Base-by-base conservation (phyloP, 2,113 vertebrate genomes). In the Pomatorhinus ruficollis region DNA sequence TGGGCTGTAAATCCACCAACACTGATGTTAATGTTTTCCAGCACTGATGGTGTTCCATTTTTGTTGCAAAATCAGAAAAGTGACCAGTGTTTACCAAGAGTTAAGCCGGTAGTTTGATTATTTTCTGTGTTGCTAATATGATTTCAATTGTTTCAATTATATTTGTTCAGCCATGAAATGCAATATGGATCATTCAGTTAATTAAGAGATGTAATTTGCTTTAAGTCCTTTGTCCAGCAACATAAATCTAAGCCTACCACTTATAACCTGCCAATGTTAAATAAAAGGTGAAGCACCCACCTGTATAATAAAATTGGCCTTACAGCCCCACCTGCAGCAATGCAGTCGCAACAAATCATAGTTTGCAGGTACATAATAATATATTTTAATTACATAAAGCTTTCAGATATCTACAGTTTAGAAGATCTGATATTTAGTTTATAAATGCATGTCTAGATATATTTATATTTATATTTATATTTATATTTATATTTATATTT, bases 131-230 rank as follows among this genome's bases (percentile, higher is more conserved):
- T 57, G 57, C 18, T 87, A 90, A 71, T 74, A 49, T 56, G 56
- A 68, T 87, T 95, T 82, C 77, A 60, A 3, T 93, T 95, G 81
- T 91, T 94, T 91, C 87, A 78, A 14, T 95, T 93, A 71, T 72
- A 71, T 79, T 91, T 94, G 37, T 50, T 91, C 87, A 72, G 77
- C 57, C 50, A 82, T 74, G 49, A 95, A 94, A 82, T 94, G 64
- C 59, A 40, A 8, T 90, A 57, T 53, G 76, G 88, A 76, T 76
- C 35, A 82, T 79, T 82, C 81, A 35, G 61, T 80, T 95, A 68
- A 87, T 87, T 89, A 89, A 74, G 63, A 49, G 45, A 25, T 61
- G 37, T 45, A 64, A 65, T 87, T 89, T 87, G 39, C 69, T 95
- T 92, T 63, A 86, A 64, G 53, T 79, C 23, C 11, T 40, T 35